Evolutionary conservation across 2,888 invertebrate genomes (phyloP), one percentile per base, ranked within the genome.

Genomic region (Microctonus brassicae): DNA sequence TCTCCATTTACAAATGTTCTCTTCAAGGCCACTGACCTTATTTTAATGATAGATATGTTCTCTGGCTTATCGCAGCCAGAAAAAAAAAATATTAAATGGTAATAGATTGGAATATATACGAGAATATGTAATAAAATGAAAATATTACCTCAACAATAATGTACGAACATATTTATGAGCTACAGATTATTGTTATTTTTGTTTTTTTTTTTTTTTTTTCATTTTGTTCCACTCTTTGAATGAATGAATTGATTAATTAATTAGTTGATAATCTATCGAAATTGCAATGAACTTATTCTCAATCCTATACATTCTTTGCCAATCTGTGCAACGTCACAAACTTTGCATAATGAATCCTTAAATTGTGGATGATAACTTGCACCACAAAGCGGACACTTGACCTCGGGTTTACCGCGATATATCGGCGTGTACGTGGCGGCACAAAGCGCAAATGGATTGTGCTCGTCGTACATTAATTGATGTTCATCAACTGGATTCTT

Each of bases 371-470:
- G 89, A 88, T 95, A 99, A 68, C 94, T 93, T 0, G 97, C 94
- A 1, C 91, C 92, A 83, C 99, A 99, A 34, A 99, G 91, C 0
- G 98, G 93, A 84, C 99, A 99, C 79, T 95, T 97, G 57, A 95
- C 94, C 84, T 97, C 97, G 0, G 97, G 94, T 82, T 97, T 97
- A 26, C 99, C 99, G 82, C 96, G 92, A 84, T 99, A 99, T 72
- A 99, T 95, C 0, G 99, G 99, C 60, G 93, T 94, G 88, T 95
- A 99, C 26, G 95, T 94, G 36, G 93, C 92, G 0, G 96, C 98
- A 86, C 99, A 99, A 53, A 99, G 90, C 70, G 93, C 93, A 88
- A 99, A 99, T 0, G 99, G 99, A 89, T 99, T 99, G 86, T 98
- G 97, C 84, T 99, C 97, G 81, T 99, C 99, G 83, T 99, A 99